Percentiles rank a stretch among this genome's conserved stretches.
phyloP scores from a whole-genome alignment of 2,888 invertebrate species.

The Prosapia bicincta region DNA sequence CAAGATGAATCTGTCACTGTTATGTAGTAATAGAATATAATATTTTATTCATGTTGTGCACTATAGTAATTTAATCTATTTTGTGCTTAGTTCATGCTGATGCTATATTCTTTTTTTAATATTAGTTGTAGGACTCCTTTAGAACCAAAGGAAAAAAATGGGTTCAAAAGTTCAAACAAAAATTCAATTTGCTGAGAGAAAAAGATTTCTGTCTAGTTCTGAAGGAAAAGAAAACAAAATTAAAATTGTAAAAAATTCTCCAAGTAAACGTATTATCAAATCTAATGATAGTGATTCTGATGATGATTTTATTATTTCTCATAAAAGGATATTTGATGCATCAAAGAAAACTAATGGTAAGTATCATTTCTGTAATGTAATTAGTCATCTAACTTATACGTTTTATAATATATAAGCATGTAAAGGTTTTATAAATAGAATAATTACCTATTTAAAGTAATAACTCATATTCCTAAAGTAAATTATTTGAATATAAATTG shows the following conservation, averaged over 20 bases:
- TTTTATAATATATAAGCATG: no score
- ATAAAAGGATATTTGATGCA: background rate
- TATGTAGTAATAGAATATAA: no score
- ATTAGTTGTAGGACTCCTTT: no score
- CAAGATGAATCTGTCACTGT: no score
- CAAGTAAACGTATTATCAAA: background rate
- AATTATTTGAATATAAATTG: no score
- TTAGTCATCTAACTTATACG: background rate
- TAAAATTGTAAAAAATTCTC: background rate
- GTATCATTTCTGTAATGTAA: background rate
- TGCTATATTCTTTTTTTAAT: no score
- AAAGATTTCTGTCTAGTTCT: slow-evolving; percentile 8
- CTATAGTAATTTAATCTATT: no score
- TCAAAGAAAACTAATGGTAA: background rate
- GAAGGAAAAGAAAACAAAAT: background rate
- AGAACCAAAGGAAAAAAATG: no score
- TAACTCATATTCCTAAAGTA: no score
- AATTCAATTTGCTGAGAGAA: slow-evolving; percentile 19
- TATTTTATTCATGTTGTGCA: no score
- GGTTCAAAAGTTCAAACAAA: slow-evolving; percentile 19
- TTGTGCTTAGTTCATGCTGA: no score
- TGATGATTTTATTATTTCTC: background rate
- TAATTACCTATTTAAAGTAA: no score
- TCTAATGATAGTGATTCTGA: background rate
- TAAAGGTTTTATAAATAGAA: background rate